Evolutionary conservation across 2,797 vertebrate genomes (phyloP), one percentile per base, ranked within the genome.

Genomic region (Crocodylus rhombifer): DNA sequence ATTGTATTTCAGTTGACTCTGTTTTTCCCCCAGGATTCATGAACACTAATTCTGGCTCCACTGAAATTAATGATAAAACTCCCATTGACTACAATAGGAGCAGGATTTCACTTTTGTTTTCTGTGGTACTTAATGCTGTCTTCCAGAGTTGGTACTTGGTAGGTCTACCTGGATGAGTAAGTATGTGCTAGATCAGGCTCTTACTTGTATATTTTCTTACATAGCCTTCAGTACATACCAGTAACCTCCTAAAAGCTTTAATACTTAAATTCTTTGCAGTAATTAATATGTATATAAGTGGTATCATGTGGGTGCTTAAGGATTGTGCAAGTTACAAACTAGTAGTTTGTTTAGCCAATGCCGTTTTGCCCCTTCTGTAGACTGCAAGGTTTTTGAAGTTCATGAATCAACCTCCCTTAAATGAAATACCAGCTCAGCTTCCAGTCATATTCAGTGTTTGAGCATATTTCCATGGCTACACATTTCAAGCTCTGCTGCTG

Each of bases 391-490:
- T 91, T 93, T 55, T 86, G 58, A 20, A 88, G 15, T 18, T 58
- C 5, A 20, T 73, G n/a, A 89, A 88, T 30, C 91, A 84, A 80
- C 51, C 75, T 86, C 57, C 65, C 64, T 36, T 61, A 42, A 90
- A 78, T 71, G 30, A 87, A 95, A 91, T 82, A 83, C 28, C 7
- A 64, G 77, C 71, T 78, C 4, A 7, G 51, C 77, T 94, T 94
- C 65, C 87, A 85, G 80, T 84, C 65, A 81, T 55, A 4, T 80
- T 84, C 64, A 89, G 18, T 80, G 75, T 63, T 88, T 77, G 14
- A n/a, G 85, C 56, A 76, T 51, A 58, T 16, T 95, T 88, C 36
- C n/a, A 4, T 30, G 56, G 60, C 69, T 89, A 51, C 15, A 8
- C 16, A 26, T 51, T 51, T 25, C 78, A 3, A 15, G 20, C 51